These are phyloP conservation scores for Lophura swinhoii DNA, from an alignment of 2,797 vertebrate genomes.

Conservation along the genomic window DNA sequence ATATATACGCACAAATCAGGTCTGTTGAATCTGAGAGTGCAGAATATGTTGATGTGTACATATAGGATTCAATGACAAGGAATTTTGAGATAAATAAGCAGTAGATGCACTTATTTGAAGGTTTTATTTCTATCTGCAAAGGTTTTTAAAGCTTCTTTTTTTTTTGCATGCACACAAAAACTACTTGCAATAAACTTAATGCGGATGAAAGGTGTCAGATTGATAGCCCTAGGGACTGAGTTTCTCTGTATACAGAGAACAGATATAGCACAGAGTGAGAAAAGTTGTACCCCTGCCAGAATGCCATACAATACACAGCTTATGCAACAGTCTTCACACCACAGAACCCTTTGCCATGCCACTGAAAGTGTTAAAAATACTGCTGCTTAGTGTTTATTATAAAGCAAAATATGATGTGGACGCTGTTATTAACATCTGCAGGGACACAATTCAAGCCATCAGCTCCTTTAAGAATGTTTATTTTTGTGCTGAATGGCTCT, in stretches of 20 bases:
- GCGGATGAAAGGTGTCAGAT: conserved; percentile 43
- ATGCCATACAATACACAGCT: conserved; percentile 41
- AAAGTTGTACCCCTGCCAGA: conserved; percentile 60
- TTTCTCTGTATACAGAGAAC: conserved; percentile 36
- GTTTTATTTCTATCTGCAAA: neutral
- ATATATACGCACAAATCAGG: neutral
- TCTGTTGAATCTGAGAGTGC: neutral
- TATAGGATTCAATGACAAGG: neutral
- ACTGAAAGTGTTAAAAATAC: neutral
- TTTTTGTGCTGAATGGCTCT: conserved; percentile 31
- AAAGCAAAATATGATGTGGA: neutral
- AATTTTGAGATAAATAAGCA: neutral
- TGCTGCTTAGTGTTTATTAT: neutral
- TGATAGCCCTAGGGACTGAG: conserved; percentile 53
- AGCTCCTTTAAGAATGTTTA: neutral
- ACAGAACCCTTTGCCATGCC: neutral
- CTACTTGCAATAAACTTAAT: conserved; percentile 43
- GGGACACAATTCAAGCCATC: neutral
- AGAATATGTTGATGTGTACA: neutral
- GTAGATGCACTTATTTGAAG: neutral
- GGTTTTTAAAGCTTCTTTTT: neutral
- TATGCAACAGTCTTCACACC: conserved; percentile 37
- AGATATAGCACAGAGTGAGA: conserved; percentile 43
- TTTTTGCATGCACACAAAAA: neutral
- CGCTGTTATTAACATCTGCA: neutral